Percentiles rank a stretch among this genome's conserved stretches.
These are phyloP conservation scores for Drosophila eugracilis DNA, from an alignment of 1,140 invertebrate species.

Conservation along the genomic window DNA sequence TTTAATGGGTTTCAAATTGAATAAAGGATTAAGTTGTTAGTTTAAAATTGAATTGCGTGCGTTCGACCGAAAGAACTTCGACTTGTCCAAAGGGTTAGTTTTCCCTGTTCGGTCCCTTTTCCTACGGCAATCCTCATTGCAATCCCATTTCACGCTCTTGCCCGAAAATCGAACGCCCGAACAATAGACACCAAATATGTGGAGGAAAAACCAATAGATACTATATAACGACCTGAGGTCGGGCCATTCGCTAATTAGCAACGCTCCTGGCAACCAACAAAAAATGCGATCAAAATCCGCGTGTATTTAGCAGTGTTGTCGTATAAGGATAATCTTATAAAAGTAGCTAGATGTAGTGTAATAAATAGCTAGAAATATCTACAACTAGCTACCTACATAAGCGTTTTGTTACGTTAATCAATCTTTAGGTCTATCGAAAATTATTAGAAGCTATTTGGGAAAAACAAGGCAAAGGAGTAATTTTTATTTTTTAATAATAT, in stretches of 20 bases:
- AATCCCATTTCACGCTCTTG: slow-evolving; percentile 48
- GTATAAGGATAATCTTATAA: not conserved
- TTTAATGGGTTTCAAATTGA: slow-evolving; percentile 85
- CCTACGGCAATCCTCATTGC: slow-evolving; percentile 4
- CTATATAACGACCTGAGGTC: slow-evolving; percentile 53
- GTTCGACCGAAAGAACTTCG: slow-evolving; percentile 63
- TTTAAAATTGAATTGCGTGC: slow-evolving; percentile 83
- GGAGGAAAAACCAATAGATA: slow-evolving; percentile 59
- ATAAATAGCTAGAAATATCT: not conserved
- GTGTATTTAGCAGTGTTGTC: not conserved
- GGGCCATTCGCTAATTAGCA: slow-evolving; percentile 71
- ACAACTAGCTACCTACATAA: no score
- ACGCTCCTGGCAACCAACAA: slow-evolving; percentile 67
- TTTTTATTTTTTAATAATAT: no score
- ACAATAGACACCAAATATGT: slow-evolving; percentile 24
- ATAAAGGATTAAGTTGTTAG: slow-evolving; percentile 85
- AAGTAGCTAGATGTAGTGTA: not conserved
- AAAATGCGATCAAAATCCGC: slow-evolving; percentile 17
- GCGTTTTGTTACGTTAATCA: no score
- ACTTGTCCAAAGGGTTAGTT: slow-evolving; percentile 44
- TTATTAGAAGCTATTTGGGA: no score
- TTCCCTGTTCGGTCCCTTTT: not conserved
- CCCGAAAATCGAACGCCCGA: slow-evolving; percentile 36
- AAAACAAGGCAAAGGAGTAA: no score
- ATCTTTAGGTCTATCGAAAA: no score